Evolutionary conservation across 53 echinoderm and acorn worm species (phyloP), one percentile per base, ranked within the genome.

Genomic region (Henricia sp.): DNA sequence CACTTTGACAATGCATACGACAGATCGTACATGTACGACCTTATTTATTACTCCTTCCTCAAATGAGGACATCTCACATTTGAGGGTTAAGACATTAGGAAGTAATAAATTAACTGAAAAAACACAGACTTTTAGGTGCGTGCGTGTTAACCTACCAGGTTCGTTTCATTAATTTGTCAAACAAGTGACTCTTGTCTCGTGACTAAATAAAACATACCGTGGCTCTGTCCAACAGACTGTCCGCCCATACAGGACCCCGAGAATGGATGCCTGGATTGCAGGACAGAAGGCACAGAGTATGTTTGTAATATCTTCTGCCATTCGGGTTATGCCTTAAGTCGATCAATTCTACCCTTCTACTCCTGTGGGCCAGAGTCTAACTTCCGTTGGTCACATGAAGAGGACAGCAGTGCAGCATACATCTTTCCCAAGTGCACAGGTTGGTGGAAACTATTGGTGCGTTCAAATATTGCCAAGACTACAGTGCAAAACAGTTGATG

Each of bases 361-460:
- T 35, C 14, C 29, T 91, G 91, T 57, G 91, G 91, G 24, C 72
- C 60, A 21, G 55, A 55, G 19, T 48, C 83, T 20, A 72, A 86
- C 68, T 91, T 82, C 67, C 25, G 72, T 44, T 91, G 91, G 91
- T 87, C 72, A 24, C 91, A 91, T 54, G 53, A 91, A 37, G 72
- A 67, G 0, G 9, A 29, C 3, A 36, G 72, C 2, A 91, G 87
- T 44, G 82, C 72, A 34, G 23, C 30, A 59, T 24, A n/a, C 8
- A 29, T 5, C 55, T 33, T 76, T 20, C 76, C 76, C 0, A 57
- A 39, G 41, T 76, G 67, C 32, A 67, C 39, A n/a, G 39, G 67
- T 67, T 0, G 13, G 67, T 67, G 8, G 48, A 38, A 32, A 1
- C 2, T 60, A 60, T 60, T 34, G 33, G 1, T 10, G 21, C 21